phyloP scores from a whole-genome alignment of 2,113 vertebrate genomes.

The Helogale parvula region DNA sequence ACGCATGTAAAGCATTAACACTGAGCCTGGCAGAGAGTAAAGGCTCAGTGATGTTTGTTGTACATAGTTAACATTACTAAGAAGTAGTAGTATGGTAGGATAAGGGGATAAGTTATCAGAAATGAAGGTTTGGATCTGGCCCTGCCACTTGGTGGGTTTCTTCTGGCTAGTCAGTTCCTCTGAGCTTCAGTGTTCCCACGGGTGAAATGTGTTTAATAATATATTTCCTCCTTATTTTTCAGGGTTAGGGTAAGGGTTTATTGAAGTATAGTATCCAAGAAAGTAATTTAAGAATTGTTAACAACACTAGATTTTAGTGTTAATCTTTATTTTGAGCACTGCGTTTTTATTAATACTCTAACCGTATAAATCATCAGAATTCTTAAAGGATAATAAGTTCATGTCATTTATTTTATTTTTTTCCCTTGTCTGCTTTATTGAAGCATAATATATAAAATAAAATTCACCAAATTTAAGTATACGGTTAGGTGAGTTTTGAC shows the following conservation, averaged over 20 bases:
- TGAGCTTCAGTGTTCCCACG: not conserved
- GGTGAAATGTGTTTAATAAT: not conserved
- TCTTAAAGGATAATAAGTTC: not conserved
- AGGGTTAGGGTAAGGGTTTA: not conserved
- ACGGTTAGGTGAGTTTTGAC: not conserved
- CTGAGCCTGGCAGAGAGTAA: not conserved
- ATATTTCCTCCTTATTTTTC: not conserved
- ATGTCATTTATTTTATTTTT: not conserved
- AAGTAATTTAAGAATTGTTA: constrained; percentile 27
- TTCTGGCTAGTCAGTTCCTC: not conserved
- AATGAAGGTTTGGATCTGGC: not conserved
- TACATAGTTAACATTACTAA: not conserved
- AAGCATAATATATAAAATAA: not conserved
- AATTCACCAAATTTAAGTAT: not conserved
- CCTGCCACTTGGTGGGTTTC: not conserved
- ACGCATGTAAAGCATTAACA: not conserved
- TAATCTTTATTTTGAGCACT: constrained; percentile 7
- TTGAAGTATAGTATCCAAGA: not conserved
- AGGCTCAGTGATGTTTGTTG: not conserved
- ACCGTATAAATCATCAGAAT: not conserved
- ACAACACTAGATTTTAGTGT: not conserved
- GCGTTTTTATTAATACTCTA: constrained; percentile 34
- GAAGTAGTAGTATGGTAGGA: not conserved
- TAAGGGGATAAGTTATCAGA: not conserved
- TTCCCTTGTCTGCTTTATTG: constrained; percentile 16